Conservation (phyloP, 1,140 invertebrate genomes). For the Drosophila gunungcola region DNA sequence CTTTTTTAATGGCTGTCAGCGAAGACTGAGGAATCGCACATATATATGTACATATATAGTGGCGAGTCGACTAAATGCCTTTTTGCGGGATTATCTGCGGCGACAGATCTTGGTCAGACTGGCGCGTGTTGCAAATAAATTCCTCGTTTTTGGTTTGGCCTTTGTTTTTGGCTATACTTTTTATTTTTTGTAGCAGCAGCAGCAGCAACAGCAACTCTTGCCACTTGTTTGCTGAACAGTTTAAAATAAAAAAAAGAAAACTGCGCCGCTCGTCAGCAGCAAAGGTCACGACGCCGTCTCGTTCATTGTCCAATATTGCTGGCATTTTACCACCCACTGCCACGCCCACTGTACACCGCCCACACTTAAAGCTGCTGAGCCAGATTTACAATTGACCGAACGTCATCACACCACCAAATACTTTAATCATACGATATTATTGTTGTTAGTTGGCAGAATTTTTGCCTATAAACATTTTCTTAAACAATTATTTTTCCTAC, state of each 20-base stretch:
- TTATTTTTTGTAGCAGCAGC: constrained; percentile 17
- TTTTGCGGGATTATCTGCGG: constrained; percentile 48
- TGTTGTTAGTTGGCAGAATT: neutral
- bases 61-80: constrained; percentile 34
- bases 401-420: constrained; percentile 22
- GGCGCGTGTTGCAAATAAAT: constrained; percentile 75
- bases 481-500: no score
- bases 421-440: constrained; percentile 13
- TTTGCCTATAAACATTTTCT: no score
- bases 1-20: constrained; percentile 39
- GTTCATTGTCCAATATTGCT: constrained; percentile 64
- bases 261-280: constrained; percentile 47
- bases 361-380: constrained; percentile 49
- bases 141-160: constrained; percentile 39
- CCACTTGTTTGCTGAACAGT: constrained; percentile 70
- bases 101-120: constrained; percentile 52
- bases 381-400: constrained; percentile 69
- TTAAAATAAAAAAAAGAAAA: constrained; percentile 55
- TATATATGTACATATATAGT: neutral
- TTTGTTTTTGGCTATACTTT: constrained; percentile 22
- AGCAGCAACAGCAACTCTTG: constrained; percentile 27
- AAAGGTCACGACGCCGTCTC: constrained; percentile 56
- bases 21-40: constrained; percentile 1
- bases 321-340: constrained; percentile 23
- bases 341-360: constrained; percentile 11